Base-by-base conservation (phyloP, 2,797 vertebrate species). In the Chelonia mydas region DNA sequence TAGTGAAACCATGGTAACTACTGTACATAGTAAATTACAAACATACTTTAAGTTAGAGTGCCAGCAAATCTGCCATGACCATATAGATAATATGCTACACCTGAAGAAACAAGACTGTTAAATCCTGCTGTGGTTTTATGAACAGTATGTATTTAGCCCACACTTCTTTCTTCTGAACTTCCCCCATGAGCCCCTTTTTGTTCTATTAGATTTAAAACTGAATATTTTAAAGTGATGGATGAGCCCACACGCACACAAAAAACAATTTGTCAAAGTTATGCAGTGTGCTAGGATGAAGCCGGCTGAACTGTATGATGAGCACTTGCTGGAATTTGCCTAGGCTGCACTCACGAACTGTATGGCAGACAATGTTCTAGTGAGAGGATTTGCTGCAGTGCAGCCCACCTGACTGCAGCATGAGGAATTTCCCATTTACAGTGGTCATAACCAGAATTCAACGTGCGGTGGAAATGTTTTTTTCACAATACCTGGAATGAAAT, bases 1-100 rank as follows among this genome's bases (percentile, higher is more conserved):
- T 90, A 76, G 61, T 11, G 89, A 94, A 65, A 59, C 77, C 57
- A 80, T 41, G n/a, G 41, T 78, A 86, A 17, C 3, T 4, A 37
- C 31, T 55, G 2, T 17, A 31, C 53, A 28, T 84, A 50, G 50
- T 85, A 50, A 88, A 7, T 17, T 77, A 37, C 47, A 86, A 51
- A 83, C 8, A 31, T 80, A 50, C 11, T 79, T 89, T 84, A 89
- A 83, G 27, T 78, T 81, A 68, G 65, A 94, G 94, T 87, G 65
- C 93, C 88, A 96, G 41, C 28, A 61, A 57, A 93, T 54, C 4
- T 21, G 49, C 45, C 65, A 3, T 53, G 72, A 78, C 3, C 17
- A 59, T 84, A 31, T 76, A 45, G 49, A 81, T 61, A 94, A 41
- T 82, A 11, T 57, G 13, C 79, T 79, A 87, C 72, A 59, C 2